Evolutionary conservation across 2,888 invertebrate species (phyloP), one percentile per base, ranked within the genome.

Genomic region (Pachydiplax longipennis): DNA sequence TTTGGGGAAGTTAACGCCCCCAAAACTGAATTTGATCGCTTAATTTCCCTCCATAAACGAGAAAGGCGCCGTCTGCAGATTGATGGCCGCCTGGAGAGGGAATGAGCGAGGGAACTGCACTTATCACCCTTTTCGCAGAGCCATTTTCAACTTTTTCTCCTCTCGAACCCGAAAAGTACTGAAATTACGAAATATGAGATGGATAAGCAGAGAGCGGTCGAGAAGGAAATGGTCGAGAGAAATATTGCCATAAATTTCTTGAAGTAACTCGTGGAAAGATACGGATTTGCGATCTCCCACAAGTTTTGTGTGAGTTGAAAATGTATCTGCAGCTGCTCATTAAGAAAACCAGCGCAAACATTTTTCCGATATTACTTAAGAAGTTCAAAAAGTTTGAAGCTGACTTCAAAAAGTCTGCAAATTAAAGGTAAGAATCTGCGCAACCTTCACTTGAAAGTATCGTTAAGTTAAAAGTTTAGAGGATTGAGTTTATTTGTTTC

Each of bases 31-130:
- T 61, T 87, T 61, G 87, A 87, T 87, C 61, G 40, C 87, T 48
- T 48, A 87, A 87, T 87, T 87, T 87, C 87, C 87, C 87, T 61
- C 87, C 87, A 87, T 87, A 65, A 65, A 87, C 87, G 87, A 87
- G 61, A 22, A 65, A 37, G 61, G 61, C 58, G 37, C 87, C 61
- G 48, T 6, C 37, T 37, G 61, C 37, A 40, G 87, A 87, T 65
- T 87, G 87, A 87, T 87, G 87, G 61, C 73, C 73, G 25, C 25
- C 73, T 13, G 13, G 25, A 5, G 73, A 31, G 65, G 65, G 65
- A 25, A 1, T 8, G 65, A 31, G 73, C 0, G 18, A 53, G 53
- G 15, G 15, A 2, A 2, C 18, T 53, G 53, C 53, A 53, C 18
- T 53, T 18, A 53, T 53, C 53, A 53, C 53, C 53, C 53, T 18